phyloP scores from a whole-genome alignment of 2,113 vertebrate species.

The Rhabdornis inornatus region DNA sequence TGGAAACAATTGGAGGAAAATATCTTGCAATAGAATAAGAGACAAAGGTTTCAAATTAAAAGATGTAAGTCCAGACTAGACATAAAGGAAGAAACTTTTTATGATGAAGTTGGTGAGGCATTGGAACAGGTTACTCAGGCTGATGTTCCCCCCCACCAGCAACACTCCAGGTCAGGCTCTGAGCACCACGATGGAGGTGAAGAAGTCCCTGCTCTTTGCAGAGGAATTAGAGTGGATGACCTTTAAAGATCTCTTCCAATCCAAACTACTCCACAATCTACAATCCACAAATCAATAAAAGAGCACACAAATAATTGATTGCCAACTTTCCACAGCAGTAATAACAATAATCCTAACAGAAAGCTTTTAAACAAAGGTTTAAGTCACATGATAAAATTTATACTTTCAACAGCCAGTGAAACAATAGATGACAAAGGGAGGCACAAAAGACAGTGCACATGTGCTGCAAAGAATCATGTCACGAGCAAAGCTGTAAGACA shows the following conservation, averaged over 20 bases:
- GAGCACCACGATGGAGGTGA: not conserved
- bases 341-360: not conserved
- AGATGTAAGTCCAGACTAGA: not conserved
- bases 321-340: not conserved
- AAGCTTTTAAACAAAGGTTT: not conserved
- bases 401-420: not conserved
- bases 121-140: not conserved
- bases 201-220: not conserved
- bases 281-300: not conserved
- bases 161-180: not conserved
- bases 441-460: not conserved
- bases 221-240: not conserved
- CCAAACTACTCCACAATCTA: not conserved
- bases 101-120: rapidly evolving
- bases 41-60: not conserved
- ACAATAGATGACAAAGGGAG: not conserved
- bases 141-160: not conserved
- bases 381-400: not conserved
- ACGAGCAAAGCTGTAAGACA: not conserved
- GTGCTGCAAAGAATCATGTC: not conserved
- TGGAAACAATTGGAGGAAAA: not conserved
- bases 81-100: not conserved
- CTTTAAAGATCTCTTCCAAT: not conserved
- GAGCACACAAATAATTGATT: not conserved
- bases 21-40: not conserved